Evolutionary conservation across 2,888 invertebrate genomes (phyloP), one percentile per base, ranked within the genome.

Genomic region (Andrena marginata): DNA sequence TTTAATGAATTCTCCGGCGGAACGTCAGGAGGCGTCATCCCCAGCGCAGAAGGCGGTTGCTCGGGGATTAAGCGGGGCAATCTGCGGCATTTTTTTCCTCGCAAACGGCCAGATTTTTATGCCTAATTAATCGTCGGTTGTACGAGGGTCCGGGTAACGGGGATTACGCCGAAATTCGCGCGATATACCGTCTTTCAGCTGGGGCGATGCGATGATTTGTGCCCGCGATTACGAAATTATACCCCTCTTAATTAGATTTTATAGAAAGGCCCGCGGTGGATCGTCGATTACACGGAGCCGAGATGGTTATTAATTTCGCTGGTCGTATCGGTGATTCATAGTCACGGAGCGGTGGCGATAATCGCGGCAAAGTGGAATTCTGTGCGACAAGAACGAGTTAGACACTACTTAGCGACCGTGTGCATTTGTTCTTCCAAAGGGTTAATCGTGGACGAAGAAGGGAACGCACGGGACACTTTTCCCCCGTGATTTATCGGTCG

Each of bases 121-220:
- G 90, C 89, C 87, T 90, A 93, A 93, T 93, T 93, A 92, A 93
- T 93, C 91, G 93, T 89, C 92, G 90, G 91, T 91, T 92, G 92
- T 93, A 90, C 89, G 88, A 81, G 90, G 85, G 88, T 56, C 23
- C 33, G 26, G 42, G 73, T 29, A 42, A 49, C 48, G 20, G 16
- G 72, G 68, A 64, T 73, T 71, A 75, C 83, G 86, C 80, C 77
- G 71, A 85, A 86, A 90, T 89, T 89, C 89, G 81, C 80, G 77
- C 83, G 80, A 86, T 74, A 85, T 74, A 86, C 83, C 86, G 82
- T 87, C 82, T 84, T 87, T 84, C 82, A 75, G 80, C 80, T 79
- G 84, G 86, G 84, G 86, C 76, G 83, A 80, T 82, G 82, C 82
- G 81, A 80, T 86, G 89, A 90, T 88, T 90, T 85, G 84, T 87